Percentiles rank a stretch among this genome's conserved stretches.
Conservation (phyloP, 2,888 invertebrate species). For the Drosophila cognata region DNA sequence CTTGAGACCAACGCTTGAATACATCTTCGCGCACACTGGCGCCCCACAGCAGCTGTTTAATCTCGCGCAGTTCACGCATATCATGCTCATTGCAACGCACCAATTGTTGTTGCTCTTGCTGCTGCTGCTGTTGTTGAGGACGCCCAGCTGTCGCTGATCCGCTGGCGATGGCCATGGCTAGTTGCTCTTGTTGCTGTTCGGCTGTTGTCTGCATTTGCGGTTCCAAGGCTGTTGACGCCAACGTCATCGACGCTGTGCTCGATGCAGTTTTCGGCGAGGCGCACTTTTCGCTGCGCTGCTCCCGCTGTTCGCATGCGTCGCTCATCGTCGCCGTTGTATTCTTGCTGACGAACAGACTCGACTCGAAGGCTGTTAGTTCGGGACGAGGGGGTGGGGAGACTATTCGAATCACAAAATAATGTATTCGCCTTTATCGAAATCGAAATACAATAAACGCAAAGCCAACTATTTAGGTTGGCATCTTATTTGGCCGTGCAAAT, state of each 20-base stretch:
- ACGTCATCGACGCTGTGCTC: slow-evolving; percentile 60
- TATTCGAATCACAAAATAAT: slow-evolving; percentile 47
- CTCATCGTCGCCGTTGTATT: slow-evolving; percentile 47
- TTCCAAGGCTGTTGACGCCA: slow-evolving; percentile 70
- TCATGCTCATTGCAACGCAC: slow-evolving; percentile 65
- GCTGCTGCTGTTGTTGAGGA: slow-evolving; percentile 30
- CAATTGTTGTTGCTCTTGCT: slow-evolving; percentile 18
- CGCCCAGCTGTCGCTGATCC: slow-evolving; percentile 23
- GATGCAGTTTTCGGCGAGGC: slow-evolving; percentile 67
- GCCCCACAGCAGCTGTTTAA: slow-evolving; percentile 94
- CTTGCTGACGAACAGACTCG: slow-evolving; percentile 1
- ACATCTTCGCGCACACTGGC: slow-evolving; percentile 93
- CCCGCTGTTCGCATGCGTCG: slow-evolving; percentile 62
- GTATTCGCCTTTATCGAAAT: slow-evolving; percentile 54
- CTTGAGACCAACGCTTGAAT: slow-evolving; percentile 96
- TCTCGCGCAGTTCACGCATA: slow-evolving; percentile 88
- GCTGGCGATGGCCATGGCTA: slow-evolving; percentile 41
- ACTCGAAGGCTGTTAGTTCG: too few species aligned
- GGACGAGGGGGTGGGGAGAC: slow-evolving; percentile 17
- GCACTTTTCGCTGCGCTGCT: slow-evolving; percentile 76
- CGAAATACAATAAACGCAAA: slow-evolving; percentile 48
- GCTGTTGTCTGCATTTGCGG: slow-evolving; percentile 38
- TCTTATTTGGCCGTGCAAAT: slow-evolving; percentile 66
- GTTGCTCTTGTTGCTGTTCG: slow-evolving; percentile 32
- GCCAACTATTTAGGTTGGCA: slow-evolving; percentile 71